Evolutionary conservation across 2,113 vertebrate genomes (phyloP).

Genomic region (Cyanocitta stelleri): DNA sequence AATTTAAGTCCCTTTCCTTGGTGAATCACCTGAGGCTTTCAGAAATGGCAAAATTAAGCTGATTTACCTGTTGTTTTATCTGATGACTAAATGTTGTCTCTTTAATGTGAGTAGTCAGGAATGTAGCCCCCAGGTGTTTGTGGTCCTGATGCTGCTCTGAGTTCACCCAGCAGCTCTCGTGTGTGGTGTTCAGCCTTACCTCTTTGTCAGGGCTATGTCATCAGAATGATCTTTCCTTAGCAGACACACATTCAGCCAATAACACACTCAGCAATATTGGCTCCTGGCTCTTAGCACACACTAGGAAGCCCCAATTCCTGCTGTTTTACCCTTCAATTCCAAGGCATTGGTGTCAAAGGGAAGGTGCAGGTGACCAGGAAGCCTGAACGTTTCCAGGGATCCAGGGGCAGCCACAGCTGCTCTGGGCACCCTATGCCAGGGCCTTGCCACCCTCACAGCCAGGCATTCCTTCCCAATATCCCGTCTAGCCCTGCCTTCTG

Average conservation of each 20-base stretch:
- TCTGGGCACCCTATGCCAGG: not conserved
- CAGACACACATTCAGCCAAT: not conserved
- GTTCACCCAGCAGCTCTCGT: not conserved
- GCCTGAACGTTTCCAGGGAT: not conserved
- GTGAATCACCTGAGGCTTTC: conserved; percentile 40
- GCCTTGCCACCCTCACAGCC: rapidly evolving
- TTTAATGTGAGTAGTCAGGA: not conserved
- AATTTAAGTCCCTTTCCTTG: conserved; percentile 35
- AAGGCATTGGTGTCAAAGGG: not conserved
- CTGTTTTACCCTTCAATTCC: not conserved
- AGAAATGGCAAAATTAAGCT: not conserved
- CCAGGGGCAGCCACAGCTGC: not conserved
- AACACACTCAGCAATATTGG: not conserved
- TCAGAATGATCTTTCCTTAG: not conserved
- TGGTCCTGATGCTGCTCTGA: not conserved
- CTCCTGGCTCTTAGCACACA: not conserved
- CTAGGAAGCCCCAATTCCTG: not conserved
- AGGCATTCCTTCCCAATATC: not conserved
- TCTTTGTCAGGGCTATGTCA: not conserved
- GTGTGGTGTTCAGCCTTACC: not conserved
- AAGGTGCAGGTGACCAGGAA: not conserved
- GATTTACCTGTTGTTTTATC: conserved; percentile 12
- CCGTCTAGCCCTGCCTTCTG: not conserved
- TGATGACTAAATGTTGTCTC: not conserved
- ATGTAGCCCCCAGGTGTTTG: not conserved